A percentile compares a stretch with the other conserved stretches of the same genome.
phyloP scores from a whole-genome alignment of 2,888 invertebrate genomes.

The Troilus luridus region DNA sequence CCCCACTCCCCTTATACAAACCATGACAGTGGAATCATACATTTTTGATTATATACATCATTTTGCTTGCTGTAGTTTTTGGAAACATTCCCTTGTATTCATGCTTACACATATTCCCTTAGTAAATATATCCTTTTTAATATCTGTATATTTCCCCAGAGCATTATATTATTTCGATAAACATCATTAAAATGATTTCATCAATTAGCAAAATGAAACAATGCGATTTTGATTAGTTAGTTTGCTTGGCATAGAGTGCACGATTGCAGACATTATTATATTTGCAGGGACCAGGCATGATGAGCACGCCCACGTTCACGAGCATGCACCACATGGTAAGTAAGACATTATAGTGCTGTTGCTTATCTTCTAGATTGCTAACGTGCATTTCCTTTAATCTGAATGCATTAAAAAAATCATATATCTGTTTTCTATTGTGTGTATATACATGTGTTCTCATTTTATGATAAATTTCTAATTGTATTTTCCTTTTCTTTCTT shows the following conservation, averaged over 20 bases:
- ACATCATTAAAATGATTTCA: neutral
- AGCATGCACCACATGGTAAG: constrained; percentile 69
- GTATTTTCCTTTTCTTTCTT: neutral
- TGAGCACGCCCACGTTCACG: constrained; percentile 68
- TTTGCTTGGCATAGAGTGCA: constrained; percentile 59
- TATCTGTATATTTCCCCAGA: neutral
- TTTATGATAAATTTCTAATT: neutral
- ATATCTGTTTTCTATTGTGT: neutral
- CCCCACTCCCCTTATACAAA: neutral
- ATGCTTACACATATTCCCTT: neutral
- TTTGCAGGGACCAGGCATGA: constrained; percentile 68
- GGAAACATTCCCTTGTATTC: neutral
- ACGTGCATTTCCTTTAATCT: constrained; percentile 25
- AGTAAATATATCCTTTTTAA: neutral
- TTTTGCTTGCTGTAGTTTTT: constrained; percentile 24
- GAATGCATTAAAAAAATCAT: constrained; percentile 24
- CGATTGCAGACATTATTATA: constrained; percentile 63
- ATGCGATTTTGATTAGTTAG: constrained; percentile 42
- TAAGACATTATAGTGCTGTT: neutral
- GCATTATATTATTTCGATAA: neutral
- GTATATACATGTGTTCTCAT: neutral
- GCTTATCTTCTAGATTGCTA: constrained; percentile 27
- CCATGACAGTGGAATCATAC: neutral
- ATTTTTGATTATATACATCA: neutral
- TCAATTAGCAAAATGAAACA: neutral